Base-by-base conservation (phyloP, 2,797 vertebrate species). In the Brotula barbata region DNA sequence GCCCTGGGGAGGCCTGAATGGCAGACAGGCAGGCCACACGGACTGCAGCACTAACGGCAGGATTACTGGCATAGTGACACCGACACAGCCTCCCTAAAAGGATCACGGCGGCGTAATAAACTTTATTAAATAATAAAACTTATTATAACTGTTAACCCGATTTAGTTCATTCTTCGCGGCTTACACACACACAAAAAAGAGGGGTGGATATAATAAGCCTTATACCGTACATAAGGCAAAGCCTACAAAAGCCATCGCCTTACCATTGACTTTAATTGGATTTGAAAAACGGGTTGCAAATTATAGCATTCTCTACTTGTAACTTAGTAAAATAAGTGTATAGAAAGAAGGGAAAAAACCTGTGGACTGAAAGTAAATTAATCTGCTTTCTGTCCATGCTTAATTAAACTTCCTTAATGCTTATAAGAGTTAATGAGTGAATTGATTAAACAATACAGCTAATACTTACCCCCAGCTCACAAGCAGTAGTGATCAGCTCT, bases 101-200 rank as follows among this genome's bases (percentile, higher is more conserved):
- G 97, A 98, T 99, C 96, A 96, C 88, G 90, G 88, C 92, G 88
- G 94, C 94, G 94, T 95, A 97, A 99, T 98, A 96, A 99, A 98
- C 93, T 98, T 98, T 98, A 98, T 98, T 98, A 96, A 98, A 98
- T 99, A 98, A 98, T 96, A 97, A 97, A 96, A 99, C 95, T 98
- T 98, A 98, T 97, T 98, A 98, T 95, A 98, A 98, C 93, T 95
- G 95, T 95, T 99, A 99, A 99, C 96, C 95, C 95, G 97, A 98
- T 99, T 99, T 99, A 96, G 93, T 96, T 98, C 94, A 97, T 98
- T 98, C 95, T 98, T 95, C 91, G 92, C 93, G 94, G 96, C 96
- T 98, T 98, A 98, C 94, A 96, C 92, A 96, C 86, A 86, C 86
- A 88, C 87, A 91, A 91, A 91, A 88, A 91, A 94, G 95, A 95